Conservation (phyloP, 2,888 invertebrate species). For the Neoascia interrupta region DNA sequence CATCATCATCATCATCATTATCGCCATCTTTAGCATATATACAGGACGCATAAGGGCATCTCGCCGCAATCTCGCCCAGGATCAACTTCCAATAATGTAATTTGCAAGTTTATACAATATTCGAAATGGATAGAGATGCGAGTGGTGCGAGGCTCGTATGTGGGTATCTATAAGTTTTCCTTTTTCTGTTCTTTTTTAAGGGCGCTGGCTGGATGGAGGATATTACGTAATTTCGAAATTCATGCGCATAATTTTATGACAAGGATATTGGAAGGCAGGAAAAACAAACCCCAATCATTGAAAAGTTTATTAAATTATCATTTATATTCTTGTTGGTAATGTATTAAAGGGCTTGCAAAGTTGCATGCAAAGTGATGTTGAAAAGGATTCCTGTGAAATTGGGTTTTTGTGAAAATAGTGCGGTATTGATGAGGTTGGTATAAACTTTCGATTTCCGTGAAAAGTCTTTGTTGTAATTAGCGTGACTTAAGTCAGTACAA, state of each 20-base stretch:
- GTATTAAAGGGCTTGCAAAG: background rate
- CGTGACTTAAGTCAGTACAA: too few species aligned
- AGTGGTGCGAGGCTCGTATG: background rate
- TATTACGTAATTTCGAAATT: slow-evolving; percentile 57
- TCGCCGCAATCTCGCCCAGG: slow-evolving; percentile 58
- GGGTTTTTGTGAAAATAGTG: background rate
- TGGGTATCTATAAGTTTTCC: background rate
- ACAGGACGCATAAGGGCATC: slow-evolving; percentile 33
- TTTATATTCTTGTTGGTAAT: slow-evolving; percentile 1
- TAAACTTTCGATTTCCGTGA: too few species aligned
- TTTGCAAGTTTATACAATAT: slow-evolving; percentile 66
- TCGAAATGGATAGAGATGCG: background rate
- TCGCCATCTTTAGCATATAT: slow-evolving; percentile 11
- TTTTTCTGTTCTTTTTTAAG: too few species aligned
- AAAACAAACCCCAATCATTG: slow-evolving; percentile 12
- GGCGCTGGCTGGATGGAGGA: too few species aligned
- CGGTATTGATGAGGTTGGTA: too few species aligned
- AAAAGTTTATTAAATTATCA: slow-evolving; percentile 61
- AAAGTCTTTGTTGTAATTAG: too few species aligned
- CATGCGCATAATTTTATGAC: slow-evolving; percentile 67
- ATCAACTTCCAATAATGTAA: slow-evolving; percentile 69
- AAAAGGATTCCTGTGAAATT: background rate
- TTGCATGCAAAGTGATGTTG: background rate
- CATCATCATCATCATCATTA: slow-evolving; percentile 17
- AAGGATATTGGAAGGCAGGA: background rate